Base-by-base conservation (phyloP, 2,113 vertebrate species). In the Rafetus swinhoei region DNA sequence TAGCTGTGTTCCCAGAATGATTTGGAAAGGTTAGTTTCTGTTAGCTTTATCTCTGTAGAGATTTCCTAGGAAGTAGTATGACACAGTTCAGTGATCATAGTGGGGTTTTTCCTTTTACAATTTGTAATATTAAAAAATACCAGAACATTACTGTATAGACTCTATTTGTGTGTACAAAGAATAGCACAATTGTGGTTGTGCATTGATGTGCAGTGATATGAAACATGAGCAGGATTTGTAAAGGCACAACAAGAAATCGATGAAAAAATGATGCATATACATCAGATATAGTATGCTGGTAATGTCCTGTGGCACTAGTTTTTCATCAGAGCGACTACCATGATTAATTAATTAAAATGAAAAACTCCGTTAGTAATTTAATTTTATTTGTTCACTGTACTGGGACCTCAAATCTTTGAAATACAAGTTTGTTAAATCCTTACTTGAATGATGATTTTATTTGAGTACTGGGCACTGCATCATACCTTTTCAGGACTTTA, bases 41-140 rank as follows among this genome's bases (percentile, higher is more conserved):
- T 95, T 97, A 94, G 95, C 95, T 96, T 97, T 98, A 95, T 97
- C 94, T 94, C 97, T 96, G 88, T 77, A 95, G 96, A 97, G 93
- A 96, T 95, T 97, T 97, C 88, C 94, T 97, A 93, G 94, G 96
- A 98, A 97, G 93, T 89, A 97, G 96, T 95, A 96, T 87, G 27
- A 93, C 81, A 95, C 87, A 95, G 96, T 97, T 96, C 96, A 97
- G 2, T 94, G 97, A 97, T 97, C 97, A 97, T 94, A 98, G 96
- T 25, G 3, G 94, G 90, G 88, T 87, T 95, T 97, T 97, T 97
- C 92, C 96, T 97, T 95, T 89, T 97, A 96, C 94, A 97, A 96
- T 97, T 96, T 97, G 94, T 96, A 96, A 97, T 97, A 97, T 97
- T 97, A 97, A 97, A 97, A 98, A 97, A 98, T 97, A 94, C 96